phyloP scores from a whole-genome alignment of 2,797 vertebrate species.

The Nasua narica region DNA sequence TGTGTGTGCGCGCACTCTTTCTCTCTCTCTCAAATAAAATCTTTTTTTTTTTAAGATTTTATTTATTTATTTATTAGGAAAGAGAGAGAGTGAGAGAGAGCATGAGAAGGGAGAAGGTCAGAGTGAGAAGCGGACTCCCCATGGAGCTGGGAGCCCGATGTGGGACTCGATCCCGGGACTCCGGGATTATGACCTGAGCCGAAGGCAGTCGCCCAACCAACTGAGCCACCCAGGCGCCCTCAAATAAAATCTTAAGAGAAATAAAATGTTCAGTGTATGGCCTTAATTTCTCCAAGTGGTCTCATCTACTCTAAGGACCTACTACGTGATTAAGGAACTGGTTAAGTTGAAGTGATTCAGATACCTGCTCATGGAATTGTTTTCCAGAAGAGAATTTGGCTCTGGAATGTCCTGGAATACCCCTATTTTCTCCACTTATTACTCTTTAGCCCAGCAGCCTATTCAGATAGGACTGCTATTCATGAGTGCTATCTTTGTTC shows the following conservation, averaged over 20 bases:
- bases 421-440: background rate
- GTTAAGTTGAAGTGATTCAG: background rate
- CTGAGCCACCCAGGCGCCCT: no score
- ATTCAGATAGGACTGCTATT: background rate
- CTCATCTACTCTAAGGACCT: background rate
- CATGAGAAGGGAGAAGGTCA: no score
- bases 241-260: background rate
- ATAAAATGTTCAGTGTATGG: background rate
- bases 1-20: no score
- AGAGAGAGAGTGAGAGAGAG: no score
- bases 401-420: background rate
- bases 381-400: background rate
- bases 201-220: no score
- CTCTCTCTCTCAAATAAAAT: background rate
- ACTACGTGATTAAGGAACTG: background rate
- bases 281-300: background rate
- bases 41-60: no score
- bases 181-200: no score
- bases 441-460: background rate
- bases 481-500: background rate
- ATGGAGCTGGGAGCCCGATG: no score
- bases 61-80: no score
- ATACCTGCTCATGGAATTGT: background rate
- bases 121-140: no score
- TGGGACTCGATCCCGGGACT: no score